Evolutionary conservation across 2,888 invertebrate species (phyloP), one percentile per base, ranked within the genome.

Genomic region (Danaus chrysippus): DNA sequence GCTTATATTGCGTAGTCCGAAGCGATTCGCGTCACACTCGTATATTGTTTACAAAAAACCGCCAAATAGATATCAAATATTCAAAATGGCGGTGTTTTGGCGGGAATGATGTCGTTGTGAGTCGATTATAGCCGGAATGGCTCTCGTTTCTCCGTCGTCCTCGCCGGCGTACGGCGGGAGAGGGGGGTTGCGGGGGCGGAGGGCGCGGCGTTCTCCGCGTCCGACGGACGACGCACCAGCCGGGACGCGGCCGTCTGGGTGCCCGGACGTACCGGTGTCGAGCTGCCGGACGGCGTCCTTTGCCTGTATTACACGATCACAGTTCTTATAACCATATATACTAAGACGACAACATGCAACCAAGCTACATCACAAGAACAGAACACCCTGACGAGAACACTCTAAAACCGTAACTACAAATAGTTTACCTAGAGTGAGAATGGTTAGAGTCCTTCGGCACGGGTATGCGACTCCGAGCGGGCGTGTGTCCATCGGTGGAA

Each of bases 261-360:
- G 46, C 93, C 93, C 42, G 94, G 87, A 17, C 94, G 92, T 64
- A 94, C 92, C 54, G 95, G 94, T 11, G 94, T 95, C 68, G 94
- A 94, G 66, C 95, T 94, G 63, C 95, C 95, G 61, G 95, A 95
- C 59, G 95, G 95, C 70, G 95, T 95, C 79, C 95, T 92, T 83
- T 94, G 94, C 87, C 95, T 95, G 83, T 49, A 17, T 23, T 23
- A 56, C 15, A 55, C 41, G 43, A 53, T 52, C 15, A 17, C 10
- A 34, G 23, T 15, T 46, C 10, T 59, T 11, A 23, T 43, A 49
- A 53, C 41, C 17, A 42, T 54, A 23, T 42, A 19, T 10, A 54
- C 11, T 11, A 56, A 5, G 42, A 1, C 10, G n/a, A 42, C 8
- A 57, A 56, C 69, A 70, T 71, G 69, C 71, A 70, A 55, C 56